These are phyloP conservation scores for Drosophila baimaii DNA, from an alignment of 1,140 invertebrate species.

Conservation along the genomic window DNA sequence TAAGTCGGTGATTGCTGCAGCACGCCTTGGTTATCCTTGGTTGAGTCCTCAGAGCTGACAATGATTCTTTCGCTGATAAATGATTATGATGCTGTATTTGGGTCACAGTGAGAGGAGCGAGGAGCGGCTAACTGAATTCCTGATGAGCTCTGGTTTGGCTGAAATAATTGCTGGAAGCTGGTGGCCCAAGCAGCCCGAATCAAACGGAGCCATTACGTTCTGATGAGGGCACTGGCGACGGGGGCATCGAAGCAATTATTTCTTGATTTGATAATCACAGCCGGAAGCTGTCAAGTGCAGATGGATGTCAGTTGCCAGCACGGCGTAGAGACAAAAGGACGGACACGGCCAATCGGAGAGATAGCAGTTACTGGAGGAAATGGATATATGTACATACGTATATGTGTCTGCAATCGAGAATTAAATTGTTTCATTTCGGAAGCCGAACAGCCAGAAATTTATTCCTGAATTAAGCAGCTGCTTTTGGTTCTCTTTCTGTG, in stretches of 20 bases:
- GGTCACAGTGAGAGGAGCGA: conserved; percentile 28
- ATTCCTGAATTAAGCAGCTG: conserved; percentile 3
- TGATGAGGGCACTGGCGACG: conserved; percentile 35
- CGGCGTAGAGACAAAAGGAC: conserved; percentile 4
- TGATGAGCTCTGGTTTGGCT: conserved; percentile 39
- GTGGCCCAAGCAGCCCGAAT: conserved; percentile 8
- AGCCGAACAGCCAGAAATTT: neutral
- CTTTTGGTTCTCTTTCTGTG: neutral
- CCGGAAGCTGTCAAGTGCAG: conserved; percentile 47
- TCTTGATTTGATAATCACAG: conserved; percentile 55
- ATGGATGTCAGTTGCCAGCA: conserved; percentile 16
- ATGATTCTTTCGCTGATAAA: conserved; percentile 28
- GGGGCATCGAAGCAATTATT: conserved; percentile 49
- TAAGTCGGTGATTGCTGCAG: conserved; percentile 6
- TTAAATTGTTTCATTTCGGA: conserved; percentile 10
- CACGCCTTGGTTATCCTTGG: conserved; percentile 6
- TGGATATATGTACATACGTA: neutral
- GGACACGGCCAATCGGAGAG: conserved; percentile 8
- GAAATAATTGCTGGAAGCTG: conserved; percentile 35
- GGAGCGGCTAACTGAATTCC: conserved; percentile 46
- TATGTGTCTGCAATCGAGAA: neutral
- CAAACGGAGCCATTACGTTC: conserved; percentile 21
- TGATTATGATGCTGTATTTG: conserved; percentile 46
- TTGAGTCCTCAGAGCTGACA: neutral
- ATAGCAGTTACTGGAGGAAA: conserved; percentile 2